Base-by-base conservation (phyloP, 2,888 invertebrate species). In the Venusia cambrica region DNA sequence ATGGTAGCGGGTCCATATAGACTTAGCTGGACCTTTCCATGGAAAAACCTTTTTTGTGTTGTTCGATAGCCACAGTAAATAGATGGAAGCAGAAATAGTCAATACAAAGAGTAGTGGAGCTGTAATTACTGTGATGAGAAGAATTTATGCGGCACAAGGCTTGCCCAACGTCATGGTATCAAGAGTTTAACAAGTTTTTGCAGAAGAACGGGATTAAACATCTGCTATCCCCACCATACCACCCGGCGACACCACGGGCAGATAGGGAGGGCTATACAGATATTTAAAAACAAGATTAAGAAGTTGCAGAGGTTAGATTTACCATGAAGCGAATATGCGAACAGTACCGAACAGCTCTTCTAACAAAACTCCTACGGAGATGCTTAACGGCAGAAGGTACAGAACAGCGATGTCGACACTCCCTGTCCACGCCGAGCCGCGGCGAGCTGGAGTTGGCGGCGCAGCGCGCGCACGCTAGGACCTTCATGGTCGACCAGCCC, bases 261-360 rank as follows among this genome's bases (percentile, higher is more conserved):
- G n/a, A 43, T 41, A 2, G 51, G 51, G 22, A 24, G 48, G 14
- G 42, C 45, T 33, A 39, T 49, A 1, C 49, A 54, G 15, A 51
- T 46, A 0, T 21, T 47, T 3, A 51, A 49, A 29, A 32, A 41
- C 11, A 51, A 48, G 24, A 16, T 48, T 4, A 18, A 32, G n/a
- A n/a, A n/a, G n/a, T n/a, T n/a, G n/a, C n/a, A n/a, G n/a, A n/a
- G n/a, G n/a, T n/a, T n/a, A n/a, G n/a, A n/a, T n/a, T n/a, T n/a
- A n/a, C n/a, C n/a, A n/a, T n/a, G n/a, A n/a, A n/a, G n/a, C n/a
- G n/a, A n/a, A n/a, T n/a, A n/a, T n/a, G n/a, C n/a, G n/a, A n/a
- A n/a, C n/a, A n/a, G n/a, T n/a, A n/a, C n/a, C n/a, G n/a, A n/a
- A n/a, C n/a, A n/a, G n/a, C n/a, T n/a, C n/a, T n/a, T n/a, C n/a